phyloP scores from a whole-genome alignment of 2,797 vertebrate genomes.

The Steatocranus sp. region DNA sequence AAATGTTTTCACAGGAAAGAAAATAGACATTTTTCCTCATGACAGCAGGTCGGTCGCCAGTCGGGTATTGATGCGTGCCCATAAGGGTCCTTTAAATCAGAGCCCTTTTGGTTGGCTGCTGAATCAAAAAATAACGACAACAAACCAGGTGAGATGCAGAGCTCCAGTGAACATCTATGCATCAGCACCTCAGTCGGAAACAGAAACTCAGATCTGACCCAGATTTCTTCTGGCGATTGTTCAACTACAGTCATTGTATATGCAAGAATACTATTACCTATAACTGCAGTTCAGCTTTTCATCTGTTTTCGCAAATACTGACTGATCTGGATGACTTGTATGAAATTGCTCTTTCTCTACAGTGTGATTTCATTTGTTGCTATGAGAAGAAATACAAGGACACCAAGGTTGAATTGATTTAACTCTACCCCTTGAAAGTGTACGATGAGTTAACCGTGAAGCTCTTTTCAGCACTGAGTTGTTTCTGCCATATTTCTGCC shows the following conservation, averaged over 20 bases:
- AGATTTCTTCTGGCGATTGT: not conserved
- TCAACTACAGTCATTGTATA: not conserved
- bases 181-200: not conserved
- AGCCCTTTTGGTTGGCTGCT: not conserved
- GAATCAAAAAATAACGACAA: not conserved
- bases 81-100: not conserved
- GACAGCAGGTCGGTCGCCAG: not conserved
- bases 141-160: not conserved
- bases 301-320: not conserved
- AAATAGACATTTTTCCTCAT: not conserved
- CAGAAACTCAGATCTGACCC: not conserved
- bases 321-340: not conserved
- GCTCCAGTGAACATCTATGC: not conserved
- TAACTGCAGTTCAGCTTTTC: not conserved
- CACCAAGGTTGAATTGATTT: not conserved
- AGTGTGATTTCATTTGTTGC: not conserved
- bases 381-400: not conserved
- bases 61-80: not conserved
- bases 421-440: not conserved
- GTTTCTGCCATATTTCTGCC: not conserved
- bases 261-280: not conserved
- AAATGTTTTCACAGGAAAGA: conserved; percentile 1
- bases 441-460: not conserved
- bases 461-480: not conserved
- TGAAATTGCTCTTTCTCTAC: not conserved